Evolutionary conservation across 1,140 invertebrate species (phyloP), one percentile per base, ranked within the genome.

Genomic region (Marisa cornuarietis): DNA sequence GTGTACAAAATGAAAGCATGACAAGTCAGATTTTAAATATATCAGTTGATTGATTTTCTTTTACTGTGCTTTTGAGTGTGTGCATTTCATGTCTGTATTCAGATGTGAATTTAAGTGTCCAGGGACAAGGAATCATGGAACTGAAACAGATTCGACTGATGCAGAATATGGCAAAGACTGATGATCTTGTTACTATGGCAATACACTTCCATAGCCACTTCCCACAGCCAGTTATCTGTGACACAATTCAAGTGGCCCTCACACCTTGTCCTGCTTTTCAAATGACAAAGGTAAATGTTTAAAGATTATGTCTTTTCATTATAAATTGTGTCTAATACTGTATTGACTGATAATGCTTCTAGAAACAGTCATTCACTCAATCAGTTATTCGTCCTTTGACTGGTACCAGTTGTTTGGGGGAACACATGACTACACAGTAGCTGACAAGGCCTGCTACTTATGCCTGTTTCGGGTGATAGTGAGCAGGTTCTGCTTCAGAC

Each of bases 171-270:
- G 77, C 93, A 11, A 91, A 92, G 68, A 92, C 94, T 80, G 93
- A 94, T 85, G 92, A 92, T 75, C 87, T 90, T 7, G 91, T 94
- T 26, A 88, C 91, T 65, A 91, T 94, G 4, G 92, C 93, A 63
- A 83, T 94, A 0, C 89, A 88, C 76, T 63, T 95, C n/a, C 91
- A 92, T 76, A 94, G 92, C 81, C 91, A 93, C 77, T 92, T 95
- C 84, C 94, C 81, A 42, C 24, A 82, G 68, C 22, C 81, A 26
- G 75, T 85, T 61, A 72, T 61, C 49, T 80, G 78, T 62, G 78
- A 83, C 75, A 24, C 26, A 31, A 65, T 84, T n/a, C 52, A 79
- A 26, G 74, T 84, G 58, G 71, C 76, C 8, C 62, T 84, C 78
- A 78, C 76, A 22, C 69, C 62, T 31, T 62, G 24, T 54, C 68